These are phyloP conservation scores for Centruroides sculpturatus DNA, from an alignment of 1,140 invertebrate genomes.

Conservation along the genomic window DNA sequence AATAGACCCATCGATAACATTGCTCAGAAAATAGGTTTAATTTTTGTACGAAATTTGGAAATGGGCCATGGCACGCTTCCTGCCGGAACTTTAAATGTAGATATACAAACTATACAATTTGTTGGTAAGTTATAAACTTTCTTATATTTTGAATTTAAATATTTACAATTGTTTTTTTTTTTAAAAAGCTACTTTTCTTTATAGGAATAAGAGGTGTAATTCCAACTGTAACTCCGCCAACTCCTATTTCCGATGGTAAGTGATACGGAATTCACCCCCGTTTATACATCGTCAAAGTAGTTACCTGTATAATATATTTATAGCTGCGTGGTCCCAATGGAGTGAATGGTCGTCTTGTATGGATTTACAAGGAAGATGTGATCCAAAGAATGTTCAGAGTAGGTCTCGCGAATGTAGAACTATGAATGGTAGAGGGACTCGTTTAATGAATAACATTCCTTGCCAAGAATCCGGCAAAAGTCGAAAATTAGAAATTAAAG, in stretches of 20 bases:
- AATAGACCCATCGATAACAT: slow-evolving; percentile 5
- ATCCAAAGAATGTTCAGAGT: neutral
- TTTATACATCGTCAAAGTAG: neutral
- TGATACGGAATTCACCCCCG: neutral
- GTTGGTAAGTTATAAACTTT: slow-evolving; percentile 2
- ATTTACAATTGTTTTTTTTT: neutral
- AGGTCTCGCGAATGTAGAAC: neutral
- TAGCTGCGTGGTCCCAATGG: neutral
- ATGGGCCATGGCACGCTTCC: slow-evolving; percentile 13
- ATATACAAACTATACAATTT: slow-evolving; percentile 15
- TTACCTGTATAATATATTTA: too few species aligned
- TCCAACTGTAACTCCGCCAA: neutral
- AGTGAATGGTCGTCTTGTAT: neutral
- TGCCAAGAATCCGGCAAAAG: neutral
- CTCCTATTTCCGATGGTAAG: neutral
- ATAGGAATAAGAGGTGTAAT: neutral
- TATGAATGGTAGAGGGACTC: neutral
- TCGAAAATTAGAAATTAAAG: neutral
- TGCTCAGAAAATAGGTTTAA: slow-evolving; percentile 10
- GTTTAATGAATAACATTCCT: neutral
- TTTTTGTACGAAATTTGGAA: slow-evolving; percentile 11
- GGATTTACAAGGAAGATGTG: neutral
- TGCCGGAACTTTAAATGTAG: slow-evolving; percentile 12
- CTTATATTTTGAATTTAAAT: neutral
- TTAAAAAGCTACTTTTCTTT: neutral